Evolutionary conservation across 2,888 invertebrate species (phyloP), one percentile per base, ranked within the genome.

Genomic region (Caenorhabditis uteleia): DNA sequence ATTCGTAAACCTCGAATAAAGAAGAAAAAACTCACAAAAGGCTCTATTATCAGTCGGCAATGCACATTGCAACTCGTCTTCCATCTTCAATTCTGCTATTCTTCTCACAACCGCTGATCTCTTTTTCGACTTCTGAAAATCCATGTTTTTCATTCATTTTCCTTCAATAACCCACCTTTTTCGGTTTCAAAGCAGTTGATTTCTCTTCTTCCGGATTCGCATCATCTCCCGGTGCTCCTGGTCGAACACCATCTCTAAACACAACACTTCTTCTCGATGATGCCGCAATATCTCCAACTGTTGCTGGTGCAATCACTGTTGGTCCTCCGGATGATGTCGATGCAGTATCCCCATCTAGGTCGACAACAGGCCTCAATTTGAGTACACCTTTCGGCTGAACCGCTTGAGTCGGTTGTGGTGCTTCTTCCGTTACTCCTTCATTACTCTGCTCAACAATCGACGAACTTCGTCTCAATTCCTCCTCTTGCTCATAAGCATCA

Each of bases 171-270:
- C n/a, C 34, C 8, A 34, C 66, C 60, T 71, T 71, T 29, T 71
- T 71, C 23, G 71, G 71, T 44, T 68, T 71, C 33, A 68, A 12
- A 3, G 68, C 64, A 6, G 68, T 71, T 14, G 60, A 56, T 31
- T 45, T 48, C 40, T 66, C 68, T 18, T 59, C 66, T 31, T 40
- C 49, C 20, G 50, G 47, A 6, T 49, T 47, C 3, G 36, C 29
- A 6, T 43, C 65, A 26, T 64, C 54, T 10, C 54, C 45, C 20
- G 49, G 53, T 16, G 64, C 61, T 16, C 80, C 80, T 2, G 80
- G 80, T 18, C 70, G 61, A 12, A 80, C 69, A 2, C 80, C 80
- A 53, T 80, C 80, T 33, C 75, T 40, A 45, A 69, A 72, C 43
- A 64, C 50, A 8, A 69, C 69, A 3, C 65, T 60, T 38, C 66